Percentiles rank a stretch among this genome's conserved stretches.
Evolutionary conservation across 2,888 invertebrate genomes (phyloP).

Genomic region (Panzeria rudis): DNA sequence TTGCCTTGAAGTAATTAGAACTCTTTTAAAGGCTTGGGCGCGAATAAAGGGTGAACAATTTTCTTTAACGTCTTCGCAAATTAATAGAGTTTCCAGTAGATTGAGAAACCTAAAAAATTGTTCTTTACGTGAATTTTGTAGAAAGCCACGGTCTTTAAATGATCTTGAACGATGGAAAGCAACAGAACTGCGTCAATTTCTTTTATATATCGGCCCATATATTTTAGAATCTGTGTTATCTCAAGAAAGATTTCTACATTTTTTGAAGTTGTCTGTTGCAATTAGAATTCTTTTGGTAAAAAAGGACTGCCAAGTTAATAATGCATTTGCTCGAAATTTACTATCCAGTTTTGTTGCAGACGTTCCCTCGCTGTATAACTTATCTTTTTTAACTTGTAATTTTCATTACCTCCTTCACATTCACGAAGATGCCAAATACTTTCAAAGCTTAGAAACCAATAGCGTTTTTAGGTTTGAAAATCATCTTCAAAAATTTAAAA

Average conservation of each 20-base stretch:
- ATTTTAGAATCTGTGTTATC: neutral
- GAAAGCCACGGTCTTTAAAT: too few species aligned
- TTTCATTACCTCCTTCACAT: conserved; percentile 15
- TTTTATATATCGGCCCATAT: neutral
- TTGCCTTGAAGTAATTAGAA: neutral
- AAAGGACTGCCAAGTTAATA: neutral
- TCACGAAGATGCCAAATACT: neutral
- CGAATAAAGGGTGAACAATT: too few species aligned
- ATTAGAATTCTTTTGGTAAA: neutral
- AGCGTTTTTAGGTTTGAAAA: conserved; percentile 7
- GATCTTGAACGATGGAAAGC: too few species aligned
- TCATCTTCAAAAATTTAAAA: neutral
- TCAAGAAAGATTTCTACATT: neutral
- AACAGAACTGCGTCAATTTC: neutral
- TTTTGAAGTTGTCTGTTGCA: neutral
- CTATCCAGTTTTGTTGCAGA: too few species aligned
- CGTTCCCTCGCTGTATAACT: neutral
- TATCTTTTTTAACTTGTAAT: too few species aligned
- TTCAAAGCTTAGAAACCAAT: neutral
- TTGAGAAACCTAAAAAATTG: neutral
- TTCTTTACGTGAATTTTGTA: neutral
- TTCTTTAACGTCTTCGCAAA: neutral
- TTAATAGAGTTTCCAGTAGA: neutral
- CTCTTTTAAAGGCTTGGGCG: neutral
- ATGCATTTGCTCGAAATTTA: too few species aligned